These are phyloP conservation scores for Neoniphon sammara DNA, from an alignment of 2,797 vertebrate genomes.

Conservation along the genomic window DNA sequence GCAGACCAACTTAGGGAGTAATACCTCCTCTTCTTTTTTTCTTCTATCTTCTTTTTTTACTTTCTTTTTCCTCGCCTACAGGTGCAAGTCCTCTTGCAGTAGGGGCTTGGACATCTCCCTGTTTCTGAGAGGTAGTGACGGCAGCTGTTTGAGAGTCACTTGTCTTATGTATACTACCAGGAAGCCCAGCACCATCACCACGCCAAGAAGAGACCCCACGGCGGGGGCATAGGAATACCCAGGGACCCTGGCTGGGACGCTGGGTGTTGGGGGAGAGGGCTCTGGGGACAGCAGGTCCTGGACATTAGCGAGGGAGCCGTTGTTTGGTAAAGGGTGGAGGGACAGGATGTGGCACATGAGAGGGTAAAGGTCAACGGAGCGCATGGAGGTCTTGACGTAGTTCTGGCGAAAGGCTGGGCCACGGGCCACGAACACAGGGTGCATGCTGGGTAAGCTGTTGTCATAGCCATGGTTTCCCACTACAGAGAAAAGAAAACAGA, in stretches of 20 bases:
- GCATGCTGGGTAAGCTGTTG: constrained; percentile 90
- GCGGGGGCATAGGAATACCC: constrained; percentile 80
- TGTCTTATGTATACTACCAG: constrained; percentile 85
- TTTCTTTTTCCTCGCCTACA: constrained; percentile 63
- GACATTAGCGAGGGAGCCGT: constrained; percentile 87
- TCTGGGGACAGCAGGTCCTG: constrained; percentile 84
- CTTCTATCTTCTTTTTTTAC: constrained; percentile 20
- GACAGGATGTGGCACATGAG: constrained; percentile 91
- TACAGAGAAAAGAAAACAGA: constrained; percentile 67
- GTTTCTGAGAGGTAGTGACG: constrained; percentile 78
- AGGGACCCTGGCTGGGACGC: constrained; percentile 17
- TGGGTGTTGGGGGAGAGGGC: constrained; percentile 38
- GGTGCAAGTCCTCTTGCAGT: constrained; percentile 83
- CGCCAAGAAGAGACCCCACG: constrained; percentile 86
- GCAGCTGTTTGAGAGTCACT: constrained; percentile 84
- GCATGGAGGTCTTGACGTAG: constrained; percentile 85
- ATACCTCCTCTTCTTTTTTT: constrained; percentile 63
- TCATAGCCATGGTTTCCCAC: constrained; percentile 95
- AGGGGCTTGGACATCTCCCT: constrained; percentile 90
- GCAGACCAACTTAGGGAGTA: constrained; percentile 62
- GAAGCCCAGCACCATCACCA: constrained; percentile 86
- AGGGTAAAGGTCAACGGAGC: constrained; percentile 91
- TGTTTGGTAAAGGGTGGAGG: constrained; percentile 86
- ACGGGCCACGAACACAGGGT: constrained; percentile 90
- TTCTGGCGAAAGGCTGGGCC: constrained; percentile 91